Evolutionary conservation across 2,113 vertebrate species (phyloP).

Genomic region (Brienomyrus brachyistius): DNA sequence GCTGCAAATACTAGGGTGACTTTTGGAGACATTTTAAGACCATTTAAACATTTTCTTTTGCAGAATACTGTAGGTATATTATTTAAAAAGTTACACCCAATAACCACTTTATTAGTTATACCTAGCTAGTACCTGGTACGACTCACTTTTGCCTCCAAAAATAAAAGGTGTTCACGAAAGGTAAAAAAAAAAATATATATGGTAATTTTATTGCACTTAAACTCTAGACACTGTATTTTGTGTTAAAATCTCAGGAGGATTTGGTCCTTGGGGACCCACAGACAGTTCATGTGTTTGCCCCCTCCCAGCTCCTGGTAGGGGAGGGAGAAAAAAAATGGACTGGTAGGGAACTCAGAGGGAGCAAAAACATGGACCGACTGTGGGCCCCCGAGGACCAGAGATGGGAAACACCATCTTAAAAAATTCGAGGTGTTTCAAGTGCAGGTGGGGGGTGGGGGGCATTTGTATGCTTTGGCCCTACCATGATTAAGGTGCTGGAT

Average conservation of each 20-base stretch:
- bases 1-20: not conserved
- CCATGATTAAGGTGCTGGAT: too few species aligned
- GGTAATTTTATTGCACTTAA: not conserved
- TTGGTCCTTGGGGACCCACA: too few species aligned
- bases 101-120: too few species aligned
- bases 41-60: too few species aligned
- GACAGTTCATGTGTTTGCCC: not conserved
- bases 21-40: not conserved
- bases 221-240: not conserved
- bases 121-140: not conserved
- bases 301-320: not conserved
- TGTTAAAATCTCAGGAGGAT: not conserved
- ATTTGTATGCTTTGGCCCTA: too few species aligned
- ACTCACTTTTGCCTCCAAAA: not conserved
- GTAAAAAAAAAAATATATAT: not conserved
- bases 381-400: too few species aligned
- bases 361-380: too few species aligned
- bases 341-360: too few species aligned
- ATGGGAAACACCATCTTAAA: too few species aligned
- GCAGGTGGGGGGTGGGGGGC: not conserved
- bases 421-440: not conserved
- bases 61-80: too few species aligned
- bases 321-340: not conserved
- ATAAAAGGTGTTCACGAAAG: too few species aligned
- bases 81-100: too few species aligned